A percentile compares a stretch with the other conserved stretches of the same genome.
Evolutionary conservation across 2,113 vertebrate species (phyloP).

Genomic region (Clarias macrocephalus): DNA sequence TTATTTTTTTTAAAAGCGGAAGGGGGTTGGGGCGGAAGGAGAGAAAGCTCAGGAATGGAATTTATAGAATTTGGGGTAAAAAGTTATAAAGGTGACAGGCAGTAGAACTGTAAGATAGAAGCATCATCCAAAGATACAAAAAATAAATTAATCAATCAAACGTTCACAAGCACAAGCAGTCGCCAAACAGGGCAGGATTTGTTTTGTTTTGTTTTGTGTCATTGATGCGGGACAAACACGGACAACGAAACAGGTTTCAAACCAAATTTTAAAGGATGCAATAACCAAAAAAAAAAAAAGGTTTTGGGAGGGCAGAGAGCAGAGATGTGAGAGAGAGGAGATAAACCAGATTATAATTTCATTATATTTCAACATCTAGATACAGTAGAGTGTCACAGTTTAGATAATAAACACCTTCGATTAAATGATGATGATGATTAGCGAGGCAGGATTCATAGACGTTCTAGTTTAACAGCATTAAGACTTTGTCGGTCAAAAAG

Average conservation of each 20-base stretch:
- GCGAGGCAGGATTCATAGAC: neutral
- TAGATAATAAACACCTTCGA: neutral
- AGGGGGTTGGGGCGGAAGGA: conserved; percentile 4
- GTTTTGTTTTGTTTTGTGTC: conserved; percentile 35
- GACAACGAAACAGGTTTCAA: conserved; percentile 50
- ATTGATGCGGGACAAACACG: conserved; percentile 8
- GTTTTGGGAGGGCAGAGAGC: conserved; percentile 39
- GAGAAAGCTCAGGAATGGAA: neutral
- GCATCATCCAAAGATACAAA: conserved; percentile 30
- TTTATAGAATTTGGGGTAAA: neutral
- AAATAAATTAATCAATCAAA: conserved; percentile 10
- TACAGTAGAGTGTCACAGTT: neutral
- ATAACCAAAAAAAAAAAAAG: conserved; percentile 46
- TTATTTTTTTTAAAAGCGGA: neutral
- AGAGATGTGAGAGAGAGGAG: conserved; percentile 67
- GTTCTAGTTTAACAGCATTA: neutral
- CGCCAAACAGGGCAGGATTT: neutral
- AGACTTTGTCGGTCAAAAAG: neutral
- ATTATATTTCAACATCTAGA: conserved; percentile 35
- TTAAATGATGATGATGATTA: neutral
- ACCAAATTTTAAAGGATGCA: conserved; percentile 23
- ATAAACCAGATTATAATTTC: conserved; percentile 60
- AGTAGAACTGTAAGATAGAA: conserved; percentile 60
- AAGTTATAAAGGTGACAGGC: conserved; percentile 40
- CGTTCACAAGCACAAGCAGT: conserved; percentile 51